These are phyloP conservation scores for Mantis religiosa DNA, from an alignment of 2,888 invertebrate species.

Conservation along the genomic window DNA sequence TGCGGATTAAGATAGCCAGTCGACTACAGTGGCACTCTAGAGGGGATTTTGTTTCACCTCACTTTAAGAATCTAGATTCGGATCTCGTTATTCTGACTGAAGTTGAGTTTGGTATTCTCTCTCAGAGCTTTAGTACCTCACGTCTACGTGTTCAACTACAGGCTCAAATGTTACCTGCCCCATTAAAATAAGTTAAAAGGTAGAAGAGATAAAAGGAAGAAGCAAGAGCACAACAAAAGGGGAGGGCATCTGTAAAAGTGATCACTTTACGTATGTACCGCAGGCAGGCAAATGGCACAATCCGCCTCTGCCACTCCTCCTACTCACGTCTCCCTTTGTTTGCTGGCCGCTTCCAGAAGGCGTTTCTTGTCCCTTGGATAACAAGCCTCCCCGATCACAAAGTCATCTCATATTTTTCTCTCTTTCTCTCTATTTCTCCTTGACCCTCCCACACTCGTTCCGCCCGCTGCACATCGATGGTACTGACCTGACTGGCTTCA, in stretches of 20 bases:
- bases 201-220: too few relatives aligned
- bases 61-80: too few relatives aligned
- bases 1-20: too few relatives aligned
- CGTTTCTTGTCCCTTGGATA: neutral
- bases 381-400: neutral
- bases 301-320: neutral
- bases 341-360: neutral
- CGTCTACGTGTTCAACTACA: too few relatives aligned
- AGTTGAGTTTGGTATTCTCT: too few relatives aligned
- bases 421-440: neutral
- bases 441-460: neutral
- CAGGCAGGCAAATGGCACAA: neutral
- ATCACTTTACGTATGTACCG: neutral
- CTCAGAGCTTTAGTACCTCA: too few relatives aligned
- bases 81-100: too few relatives aligned
- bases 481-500: neutral
- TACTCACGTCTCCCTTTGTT: neutral
- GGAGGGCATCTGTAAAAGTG: neutral
- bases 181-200: too few relatives aligned
- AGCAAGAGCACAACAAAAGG: too few relatives aligned
- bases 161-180: too few relatives aligned
- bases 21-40: too few relatives aligned
- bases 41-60: too few relatives aligned
- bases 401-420: neutral
- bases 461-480: neutral